These are phyloP conservation scores for Pitta sordida DNA, from an alignment of 2,113 vertebrate species.

Conservation along the genomic window DNA sequence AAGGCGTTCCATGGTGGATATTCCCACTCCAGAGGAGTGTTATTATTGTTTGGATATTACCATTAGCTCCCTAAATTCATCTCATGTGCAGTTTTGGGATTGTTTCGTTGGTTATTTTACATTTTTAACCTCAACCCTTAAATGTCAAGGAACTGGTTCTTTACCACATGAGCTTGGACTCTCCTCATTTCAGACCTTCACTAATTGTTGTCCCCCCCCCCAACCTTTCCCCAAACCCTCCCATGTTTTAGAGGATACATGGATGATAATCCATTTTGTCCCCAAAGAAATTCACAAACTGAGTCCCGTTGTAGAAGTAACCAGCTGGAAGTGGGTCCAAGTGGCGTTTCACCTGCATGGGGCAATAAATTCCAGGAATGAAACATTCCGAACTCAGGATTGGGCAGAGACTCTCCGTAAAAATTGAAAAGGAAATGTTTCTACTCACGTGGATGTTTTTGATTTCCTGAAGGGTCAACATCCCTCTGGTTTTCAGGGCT, in stretches of 20 bases:
- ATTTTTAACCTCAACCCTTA: not conserved
- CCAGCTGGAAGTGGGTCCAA: conserved; percentile 89
- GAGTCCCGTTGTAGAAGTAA: conserved; percentile 92
- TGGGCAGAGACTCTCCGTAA: not conserved
- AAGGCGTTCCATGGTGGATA: not conserved
- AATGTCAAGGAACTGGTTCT: not conserved
- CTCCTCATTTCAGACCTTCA: not conserved
- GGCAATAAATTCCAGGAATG: not conserved
- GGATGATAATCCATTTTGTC: conserved; percentile 90
- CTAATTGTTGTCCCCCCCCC: not conserved
- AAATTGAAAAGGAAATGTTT: not conserved
- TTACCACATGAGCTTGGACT: not conserved
- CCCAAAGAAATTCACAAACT: conserved; percentile 92
- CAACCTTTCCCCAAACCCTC: conserved; percentile 48
- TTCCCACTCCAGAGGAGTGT: not conserved
- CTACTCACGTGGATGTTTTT: conserved; percentile 88
- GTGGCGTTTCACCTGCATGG: conserved; percentile 79
- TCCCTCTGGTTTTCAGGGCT: conserved; percentile 83
- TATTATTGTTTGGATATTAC: no score
- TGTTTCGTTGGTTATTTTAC: not conserved
- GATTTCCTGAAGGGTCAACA: conserved; percentile 87
- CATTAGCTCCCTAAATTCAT: not conserved
- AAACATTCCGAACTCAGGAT: not conserved
- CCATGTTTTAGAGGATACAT: conserved; percentile 82
- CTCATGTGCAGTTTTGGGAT: not conserved